Base-by-base conservation (phyloP, 1,140 invertebrate species). In the Zaprionus kolodkinae region DNA sequence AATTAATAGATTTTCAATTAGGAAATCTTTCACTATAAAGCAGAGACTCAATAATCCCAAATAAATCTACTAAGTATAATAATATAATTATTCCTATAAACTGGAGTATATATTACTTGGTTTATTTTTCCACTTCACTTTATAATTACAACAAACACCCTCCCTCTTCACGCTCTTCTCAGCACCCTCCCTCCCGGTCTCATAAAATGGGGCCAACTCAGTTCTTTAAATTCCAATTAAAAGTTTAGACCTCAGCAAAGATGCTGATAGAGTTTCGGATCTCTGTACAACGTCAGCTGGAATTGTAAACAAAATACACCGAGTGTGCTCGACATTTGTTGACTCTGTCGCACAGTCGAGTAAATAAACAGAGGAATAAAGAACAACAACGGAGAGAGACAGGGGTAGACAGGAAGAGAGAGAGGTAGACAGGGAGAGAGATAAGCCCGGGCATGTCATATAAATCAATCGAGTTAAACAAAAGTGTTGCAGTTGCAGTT, bases 401-500 rank as follows among this genome's bases (percentile, higher is more conserved):
- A 52, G 21, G n/a, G 35, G n/a, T n/a, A n/a, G n/a, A n/a, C n/a
- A 40, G 7, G 48, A 27, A 63, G 21, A 33, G 17, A 52, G 21
- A 13, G 35, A 40, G 7, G 48, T 1, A 21, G 21, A 30, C 27
- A 30, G 25, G 40, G 10, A 40, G 17, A 66, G 38, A 57, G 36
- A 56, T 59, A 72, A 52, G 35, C 54, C 17, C 35, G 15, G 54
- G n/a, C 40, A 54, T 65, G 57, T 27, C 54, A 21, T 45, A 72
- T 65, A 71, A 71, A 71, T 71, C 68, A 71, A 21, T 36, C 38
- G 25, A 60, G 62, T 27, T 66, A 35, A 72, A 66, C 70, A 71
- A 71, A 64, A 64, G 36, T 56, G 59, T 63, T 35, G 38, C 48
- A 59, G 55, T 52, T 64, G 67, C 59, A 55, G 27, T 50, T 36